phyloP scores from a whole-genome alignment of 2,888 invertebrate species.

The Hypomecis atomaria region DNA sequence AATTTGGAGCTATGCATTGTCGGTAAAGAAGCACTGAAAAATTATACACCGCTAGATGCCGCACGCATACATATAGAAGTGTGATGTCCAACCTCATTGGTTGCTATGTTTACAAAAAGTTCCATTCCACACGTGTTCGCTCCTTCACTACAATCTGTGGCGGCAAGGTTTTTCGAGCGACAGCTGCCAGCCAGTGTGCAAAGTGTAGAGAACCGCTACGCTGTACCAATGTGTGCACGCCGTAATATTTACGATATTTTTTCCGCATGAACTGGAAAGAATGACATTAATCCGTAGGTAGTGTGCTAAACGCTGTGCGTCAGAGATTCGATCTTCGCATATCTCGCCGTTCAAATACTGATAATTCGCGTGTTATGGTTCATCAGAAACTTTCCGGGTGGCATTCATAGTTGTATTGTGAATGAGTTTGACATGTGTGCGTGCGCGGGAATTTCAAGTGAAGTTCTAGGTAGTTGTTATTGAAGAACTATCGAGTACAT shows the following conservation, averaged over 20 bases:
- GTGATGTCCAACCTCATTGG: constrained; percentile 8
- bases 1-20: constrained; percentile 36
- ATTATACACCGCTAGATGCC: constrained; percentile 55
- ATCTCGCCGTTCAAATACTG: constrained; percentile 26
- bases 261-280: constrained; percentile 48
- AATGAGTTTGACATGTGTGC: constrained; percentile 70
- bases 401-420: constrained; percentile 44
- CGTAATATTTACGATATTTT: constrained; percentile 50
- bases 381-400: constrained; percentile 39
- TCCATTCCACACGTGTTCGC: constrained; percentile 37
- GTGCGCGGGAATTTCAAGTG: constrained; percentile 70
- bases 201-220: too few species aligned
- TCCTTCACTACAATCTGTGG: constrained; percentile 51
- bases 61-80: constrained; percentile 31
- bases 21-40: constrained; percentile 58
- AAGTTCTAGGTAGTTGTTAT: constrained; percentile 40
- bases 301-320: constrained; percentile 33
- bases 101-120: constrained; percentile 41
- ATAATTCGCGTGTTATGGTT: constrained; percentile 50
- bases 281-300: constrained; percentile 47
- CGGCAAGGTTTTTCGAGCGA: constrained; percentile 53
- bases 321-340: constrained; percentile 17
- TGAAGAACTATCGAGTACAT: constrained; percentile 44
- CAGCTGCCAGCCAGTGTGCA: constrained; percentile 49
- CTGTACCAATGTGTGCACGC: constrained; percentile 57